Evolutionary conservation across 1,140 invertebrate genomes (phyloP).

Genomic region (Bilobella aurantiaca): DNA sequence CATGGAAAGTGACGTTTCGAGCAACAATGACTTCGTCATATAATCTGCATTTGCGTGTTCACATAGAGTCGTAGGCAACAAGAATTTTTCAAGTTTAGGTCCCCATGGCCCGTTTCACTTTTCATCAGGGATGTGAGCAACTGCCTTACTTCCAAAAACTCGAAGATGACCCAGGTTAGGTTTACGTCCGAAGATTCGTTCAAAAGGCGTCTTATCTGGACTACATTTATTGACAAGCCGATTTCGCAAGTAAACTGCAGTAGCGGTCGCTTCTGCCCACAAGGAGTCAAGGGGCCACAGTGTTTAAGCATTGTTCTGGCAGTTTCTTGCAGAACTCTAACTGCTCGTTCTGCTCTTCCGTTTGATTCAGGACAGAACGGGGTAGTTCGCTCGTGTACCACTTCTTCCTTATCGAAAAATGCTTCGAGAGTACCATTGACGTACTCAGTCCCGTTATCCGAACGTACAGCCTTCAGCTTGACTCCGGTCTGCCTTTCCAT

Average conservation of each 20-base stretch:
- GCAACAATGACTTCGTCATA: not conserved
- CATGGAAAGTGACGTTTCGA: not conserved
- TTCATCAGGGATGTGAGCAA: slow-evolving; percentile 27
- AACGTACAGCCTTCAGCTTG: slow-evolving; percentile 37
- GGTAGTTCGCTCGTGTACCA: slow-evolving; percentile 36
- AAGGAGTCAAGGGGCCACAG: not conserved
- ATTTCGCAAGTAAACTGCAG: slow-evolving; percentile 1
- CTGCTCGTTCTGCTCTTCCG: slow-evolving; percentile 36
- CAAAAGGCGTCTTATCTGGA: slow-evolving; percentile 25
- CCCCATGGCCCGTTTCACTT: slow-evolving; percentile 6
- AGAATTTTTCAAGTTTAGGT: not conserved
- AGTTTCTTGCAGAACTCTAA: slow-evolving; percentile 3
- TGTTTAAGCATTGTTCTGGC: not conserved
- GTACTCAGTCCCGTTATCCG: slow-evolving; percentile 43
- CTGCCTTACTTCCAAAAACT: slow-evolving; percentile 37
- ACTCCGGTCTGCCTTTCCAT: slow-evolving; percentile 37
- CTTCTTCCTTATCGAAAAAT: slow-evolving; percentile 37
- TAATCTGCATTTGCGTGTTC: not conserved
- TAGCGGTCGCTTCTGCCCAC: slow-evolving; percentile 7
- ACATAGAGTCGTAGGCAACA: slow-evolving; percentile 1
- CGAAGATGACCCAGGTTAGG: slow-evolving; percentile 32
- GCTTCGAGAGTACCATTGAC: slow-evolving; percentile 34
- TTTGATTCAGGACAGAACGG: slow-evolving; percentile 40
- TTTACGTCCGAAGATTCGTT: slow-evolving; percentile 30
- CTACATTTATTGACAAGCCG: slow-evolving; percentile 3